Evolutionary conservation across 2,888 invertebrate genomes (phyloP).

Genomic region (Pollenia angustigena): DNA sequence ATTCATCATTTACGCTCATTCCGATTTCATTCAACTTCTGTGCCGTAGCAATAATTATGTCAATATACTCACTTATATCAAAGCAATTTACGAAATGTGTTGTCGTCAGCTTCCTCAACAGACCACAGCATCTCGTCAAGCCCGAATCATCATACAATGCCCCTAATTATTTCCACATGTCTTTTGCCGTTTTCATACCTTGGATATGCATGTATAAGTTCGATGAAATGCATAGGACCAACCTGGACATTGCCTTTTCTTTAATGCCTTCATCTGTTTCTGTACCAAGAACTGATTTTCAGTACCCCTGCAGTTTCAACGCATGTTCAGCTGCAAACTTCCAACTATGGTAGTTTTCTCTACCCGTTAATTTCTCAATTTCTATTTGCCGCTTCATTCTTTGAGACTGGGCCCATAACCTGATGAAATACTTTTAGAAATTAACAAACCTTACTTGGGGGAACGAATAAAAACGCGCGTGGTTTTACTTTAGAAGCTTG

Average conservation of each 20-base stretch:
- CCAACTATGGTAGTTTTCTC: neutral
- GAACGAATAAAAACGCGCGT: no score
- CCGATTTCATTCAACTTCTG: slow-evolving; percentile 55
- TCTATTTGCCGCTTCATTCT: no score
- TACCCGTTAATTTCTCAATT: neutral
- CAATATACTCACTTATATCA: slow-evolving; percentile 18
- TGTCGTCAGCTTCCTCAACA: slow-evolving; percentile 39
- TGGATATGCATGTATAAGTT: slow-evolving; percentile 50
- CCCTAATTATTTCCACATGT: slow-evolving; percentile 12
- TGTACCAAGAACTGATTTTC: slow-evolving; percentile 29
- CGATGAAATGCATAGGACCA: slow-evolving; percentile 46
- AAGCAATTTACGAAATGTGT: slow-evolving; percentile 45
- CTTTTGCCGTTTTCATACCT: slow-evolving; percentile 37
- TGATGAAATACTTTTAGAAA: no score
- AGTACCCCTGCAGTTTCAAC: slow-evolving; percentile 19
- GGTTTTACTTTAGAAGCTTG: no score
- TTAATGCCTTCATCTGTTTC: neutral
- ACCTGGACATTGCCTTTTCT: slow-evolving; percentile 36
- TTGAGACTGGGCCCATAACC: no score
- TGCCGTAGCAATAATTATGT: slow-evolving; percentile 32
- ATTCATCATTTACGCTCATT: slow-evolving; percentile 46
- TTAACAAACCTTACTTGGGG: no score
- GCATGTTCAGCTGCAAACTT: slow-evolving; percentile 39
- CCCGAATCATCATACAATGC: slow-evolving; percentile 33
- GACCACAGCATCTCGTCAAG: neutral